Evolutionary conservation across 2,797 vertebrate species (phyloP).

Genomic region (Acomys russatus): DNA sequence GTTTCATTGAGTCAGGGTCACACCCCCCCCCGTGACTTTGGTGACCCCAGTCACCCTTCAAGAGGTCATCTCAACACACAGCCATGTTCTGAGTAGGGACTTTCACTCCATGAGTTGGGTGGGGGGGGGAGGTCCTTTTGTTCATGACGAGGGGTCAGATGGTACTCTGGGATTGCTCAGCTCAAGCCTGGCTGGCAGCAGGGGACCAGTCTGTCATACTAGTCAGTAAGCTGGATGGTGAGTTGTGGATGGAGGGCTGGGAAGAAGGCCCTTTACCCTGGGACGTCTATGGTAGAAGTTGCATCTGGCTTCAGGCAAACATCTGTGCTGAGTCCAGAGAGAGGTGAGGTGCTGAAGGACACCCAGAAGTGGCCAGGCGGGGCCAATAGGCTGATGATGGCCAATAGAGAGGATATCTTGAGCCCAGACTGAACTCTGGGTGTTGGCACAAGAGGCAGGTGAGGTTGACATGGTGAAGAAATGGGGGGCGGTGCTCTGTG

Average conservation of each 20-base stretch:
- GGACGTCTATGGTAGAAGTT: not conserved
- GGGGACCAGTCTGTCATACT: not conserved
- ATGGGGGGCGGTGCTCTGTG: not conserved
- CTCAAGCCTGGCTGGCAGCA: not conserved
- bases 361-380: no score
- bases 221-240: not conserved
- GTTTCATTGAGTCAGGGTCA: no score
- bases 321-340: not conserved
- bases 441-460: not conserved
- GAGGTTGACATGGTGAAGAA: not conserved
- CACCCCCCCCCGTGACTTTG: not conserved
- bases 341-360: not conserved
- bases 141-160: not conserved
- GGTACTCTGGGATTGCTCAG: not conserved
- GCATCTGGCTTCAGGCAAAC: not conserved
- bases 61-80: not conserved
- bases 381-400: no score
- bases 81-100: not conserved
- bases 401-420: not conserved
- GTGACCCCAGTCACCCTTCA: not conserved
- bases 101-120: not conserved
- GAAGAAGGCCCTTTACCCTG: no score
- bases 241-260: accelerated
- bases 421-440: not conserved
- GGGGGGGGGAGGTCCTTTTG: no score